Evolutionary conservation across 2,888 invertebrate species (phyloP).

Genomic region (Eupeodes latifasciatus): DNA sequence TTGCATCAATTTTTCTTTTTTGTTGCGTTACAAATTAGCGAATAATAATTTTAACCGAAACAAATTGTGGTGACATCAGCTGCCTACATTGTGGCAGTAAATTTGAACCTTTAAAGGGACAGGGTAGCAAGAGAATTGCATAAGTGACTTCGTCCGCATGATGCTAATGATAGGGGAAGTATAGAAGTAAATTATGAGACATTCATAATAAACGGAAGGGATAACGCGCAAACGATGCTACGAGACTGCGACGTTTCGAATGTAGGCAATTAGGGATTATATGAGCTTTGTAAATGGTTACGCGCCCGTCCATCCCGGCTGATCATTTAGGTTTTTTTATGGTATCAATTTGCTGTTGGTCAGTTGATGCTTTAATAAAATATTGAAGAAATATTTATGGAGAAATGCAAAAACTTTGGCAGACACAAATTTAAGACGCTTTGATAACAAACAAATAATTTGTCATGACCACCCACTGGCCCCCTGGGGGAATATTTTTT

Average conservation of each 20-base stretch:
- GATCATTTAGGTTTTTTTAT: neutral
- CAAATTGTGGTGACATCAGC: slow-evolving; percentile 74
- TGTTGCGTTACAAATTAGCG: slow-evolving; percentile 71
- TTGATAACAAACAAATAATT: no score
- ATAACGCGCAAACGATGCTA: no score
- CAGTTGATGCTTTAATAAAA: no score
- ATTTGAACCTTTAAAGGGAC: slow-evolving; percentile 35
- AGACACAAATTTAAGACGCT: no score
- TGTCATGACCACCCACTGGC: no score
- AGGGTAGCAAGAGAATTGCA: neutral
- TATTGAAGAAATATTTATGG: no score
- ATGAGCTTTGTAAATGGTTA: slow-evolving; percentile 37
- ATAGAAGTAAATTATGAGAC: slow-evolving; percentile 33
- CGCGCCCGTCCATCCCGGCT: no score
- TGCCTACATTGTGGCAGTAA: slow-evolving; percentile 61
- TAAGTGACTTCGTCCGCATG: slow-evolving; percentile 19
- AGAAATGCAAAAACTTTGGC: no score
- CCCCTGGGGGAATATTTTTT: no score
- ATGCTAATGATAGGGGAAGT: slow-evolving; percentile 50
- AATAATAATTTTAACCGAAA: slow-evolving; percentile 67
- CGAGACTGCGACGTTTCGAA: neutral
- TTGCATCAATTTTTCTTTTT: neutral
- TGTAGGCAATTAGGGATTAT: neutral
- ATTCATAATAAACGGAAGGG: slow-evolving; percentile 17
- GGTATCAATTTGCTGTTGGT: no score